Conservation (phyloP, 1,140 invertebrate species). For the Luehdorfia chinensis region DNA sequence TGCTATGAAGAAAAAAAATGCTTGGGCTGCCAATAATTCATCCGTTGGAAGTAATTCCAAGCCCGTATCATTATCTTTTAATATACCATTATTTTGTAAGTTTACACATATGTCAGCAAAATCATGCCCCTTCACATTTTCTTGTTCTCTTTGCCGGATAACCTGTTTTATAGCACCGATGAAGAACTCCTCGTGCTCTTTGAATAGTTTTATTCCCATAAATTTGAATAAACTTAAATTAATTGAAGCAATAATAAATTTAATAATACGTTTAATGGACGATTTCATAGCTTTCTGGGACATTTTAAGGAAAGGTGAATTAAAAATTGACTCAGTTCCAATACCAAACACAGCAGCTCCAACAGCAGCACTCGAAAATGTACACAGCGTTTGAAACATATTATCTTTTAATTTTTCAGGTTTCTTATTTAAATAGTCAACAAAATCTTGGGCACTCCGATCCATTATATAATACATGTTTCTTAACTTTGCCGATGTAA, state of each 20-base stretch:
- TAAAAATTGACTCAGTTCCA: conserved; percentile 28
- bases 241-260: conserved; percentile 21
- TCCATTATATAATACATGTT: conserved; percentile 64
- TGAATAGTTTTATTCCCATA: conserved; percentile 32
- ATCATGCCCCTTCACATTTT: conserved; percentile 35
- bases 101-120: conserved; percentile 41
- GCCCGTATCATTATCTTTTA: conserved; percentile 36
- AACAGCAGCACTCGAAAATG: conserved; percentile 33
- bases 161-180: conserved; percentile 41
- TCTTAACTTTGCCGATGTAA: conserved; percentile 66
- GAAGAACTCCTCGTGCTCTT: conserved; percentile 33
- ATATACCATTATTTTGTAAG: conserved; percentile 30
- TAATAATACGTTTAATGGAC: conserved; percentile 23
- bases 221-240: conserved; percentile 19
- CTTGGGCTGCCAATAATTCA: conserved; percentile 13
- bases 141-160: conserved; percentile 27
- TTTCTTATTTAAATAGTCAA: conserved; percentile 31
- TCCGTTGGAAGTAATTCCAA: conserved; percentile 18
- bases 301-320: conserved; percentile 39
- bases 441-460: conserved; percentile 45
- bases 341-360: conserved; percentile 39
- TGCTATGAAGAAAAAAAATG: conserved; percentile 11
- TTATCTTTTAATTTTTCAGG: conserved; percentile 25
- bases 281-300: conserved; percentile 21
- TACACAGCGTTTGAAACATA: conserved; percentile 20